Conservation (phyloP, 2,888 invertebrate species). For the Drosophila percnosoma region DNA sequence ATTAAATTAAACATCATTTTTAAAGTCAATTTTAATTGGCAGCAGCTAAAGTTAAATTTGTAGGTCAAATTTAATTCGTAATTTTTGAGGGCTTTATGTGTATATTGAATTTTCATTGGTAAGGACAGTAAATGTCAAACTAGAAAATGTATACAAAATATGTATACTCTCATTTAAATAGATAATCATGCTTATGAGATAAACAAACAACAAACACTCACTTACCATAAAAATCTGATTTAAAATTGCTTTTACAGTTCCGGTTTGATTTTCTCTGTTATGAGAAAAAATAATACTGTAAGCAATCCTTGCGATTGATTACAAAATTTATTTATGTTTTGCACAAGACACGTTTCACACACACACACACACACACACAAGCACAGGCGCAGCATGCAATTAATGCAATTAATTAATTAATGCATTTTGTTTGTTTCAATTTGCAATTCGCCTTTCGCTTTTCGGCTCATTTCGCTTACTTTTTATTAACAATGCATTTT, state of each 20-base stretch:
- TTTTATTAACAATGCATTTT: constrained; percentile 52
- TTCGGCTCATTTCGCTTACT: constrained; percentile 40
- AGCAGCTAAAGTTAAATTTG: constrained; percentile 4
- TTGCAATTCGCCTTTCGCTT: constrained; percentile 53
- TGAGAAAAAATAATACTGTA: constrained; percentile 22
- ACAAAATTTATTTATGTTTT: constrained; percentile 5
- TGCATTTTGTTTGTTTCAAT: constrained; percentile 25
- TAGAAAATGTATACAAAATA: constrained; percentile 22
- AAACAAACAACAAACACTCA: constrained; percentile 31
- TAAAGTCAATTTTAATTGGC: not conserved
- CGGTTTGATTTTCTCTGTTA: constrained; percentile 2
- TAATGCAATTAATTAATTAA: constrained; percentile 25
- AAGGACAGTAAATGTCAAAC: constrained; percentile 37
- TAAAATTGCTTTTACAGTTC: constrained; percentile 11
- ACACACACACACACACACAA: not conserved
- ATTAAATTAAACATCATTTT: not conserved
- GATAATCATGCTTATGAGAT: constrained; percentile 18
- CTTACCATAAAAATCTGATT: constrained; percentile 24
- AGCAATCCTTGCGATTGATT: constrained; percentile 1
- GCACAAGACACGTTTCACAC: constrained; percentile 10
- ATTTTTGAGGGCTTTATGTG: not conserved
- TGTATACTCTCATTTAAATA: constrained; percentile 16
- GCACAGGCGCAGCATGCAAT: constrained; percentile 21
- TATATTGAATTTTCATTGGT: constrained; percentile 24
- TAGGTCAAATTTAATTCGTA: constrained; percentile 17